These are phyloP conservation scores for Amphipyra tragopoginis DNA, from an alignment of 2,888 invertebrate genomes.

Conservation along the genomic window DNA sequence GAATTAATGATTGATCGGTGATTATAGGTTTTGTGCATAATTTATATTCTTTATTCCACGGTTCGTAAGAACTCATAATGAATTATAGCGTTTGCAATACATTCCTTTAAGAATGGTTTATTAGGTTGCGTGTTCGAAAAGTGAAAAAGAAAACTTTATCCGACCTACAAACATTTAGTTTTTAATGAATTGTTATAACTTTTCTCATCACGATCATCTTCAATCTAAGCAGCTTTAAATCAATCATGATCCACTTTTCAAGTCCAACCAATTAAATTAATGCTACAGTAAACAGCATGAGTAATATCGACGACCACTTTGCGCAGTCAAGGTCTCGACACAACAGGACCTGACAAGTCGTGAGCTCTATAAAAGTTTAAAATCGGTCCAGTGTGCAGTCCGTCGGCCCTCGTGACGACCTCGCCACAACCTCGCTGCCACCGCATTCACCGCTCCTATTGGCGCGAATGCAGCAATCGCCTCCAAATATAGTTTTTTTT, in stretches of 20 bases:
- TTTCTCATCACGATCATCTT: slow-evolving; percentile 28
- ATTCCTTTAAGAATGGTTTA: slow-evolving; percentile 16
- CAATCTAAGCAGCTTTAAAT: slow-evolving; percentile 32
- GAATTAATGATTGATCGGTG: not conserved
- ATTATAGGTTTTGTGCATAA: not conserved
- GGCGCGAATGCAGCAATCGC: slow-evolving; percentile 81
- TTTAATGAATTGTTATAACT: slow-evolving; percentile 17
- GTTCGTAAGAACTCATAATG: slow-evolving; percentile 1
- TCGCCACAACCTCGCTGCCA: slow-evolving; percentile 79
- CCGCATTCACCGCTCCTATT: slow-evolving; percentile 85
- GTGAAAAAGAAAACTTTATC: slow-evolving; percentile 4
- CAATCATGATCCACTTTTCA: slow-evolving; percentile 34
- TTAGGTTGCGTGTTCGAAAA: slow-evolving; percentile 30
- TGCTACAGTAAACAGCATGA: slow-evolving; percentile 45
- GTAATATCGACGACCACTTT: slow-evolving; percentile 58
- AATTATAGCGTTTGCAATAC: slow-evolving; percentile 3
- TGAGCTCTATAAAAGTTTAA: slow-evolving; percentile 63
- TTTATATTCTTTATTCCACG: not conserved
- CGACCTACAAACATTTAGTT: slow-evolving; percentile 8
- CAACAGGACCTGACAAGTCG: slow-evolving; percentile 61
- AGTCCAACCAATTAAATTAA: slow-evolving; percentile 44
- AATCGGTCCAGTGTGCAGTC: slow-evolving; percentile 63
- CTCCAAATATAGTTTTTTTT: slow-evolving; percentile 83
- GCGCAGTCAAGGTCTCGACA: slow-evolving; percentile 57
- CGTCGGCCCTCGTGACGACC: slow-evolving; percentile 79